Evolutionary conservation across 2,797 vertebrate species (phyloP), one percentile per base, ranked within the genome.

Genomic region (Microchirus variegatus): DNA sequence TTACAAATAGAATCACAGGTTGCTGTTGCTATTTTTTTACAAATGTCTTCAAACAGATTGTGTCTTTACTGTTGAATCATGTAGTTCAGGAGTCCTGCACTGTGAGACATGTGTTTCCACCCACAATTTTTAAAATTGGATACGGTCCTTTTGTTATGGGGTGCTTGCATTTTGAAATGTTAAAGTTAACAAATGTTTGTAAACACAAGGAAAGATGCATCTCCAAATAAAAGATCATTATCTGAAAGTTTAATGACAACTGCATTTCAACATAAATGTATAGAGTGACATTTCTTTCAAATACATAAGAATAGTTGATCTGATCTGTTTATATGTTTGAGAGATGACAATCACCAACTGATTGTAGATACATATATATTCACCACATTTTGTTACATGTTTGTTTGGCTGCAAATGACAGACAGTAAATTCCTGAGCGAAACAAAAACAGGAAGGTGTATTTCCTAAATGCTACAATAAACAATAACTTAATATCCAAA

Each of bases 341-440:
- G 26, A 26, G 26, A 26, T 26, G 26, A 26, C 26, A 26, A 26
- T 26, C 26, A 26, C 5, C 5, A 26, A 48, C n/a, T 17, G 35
- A 65, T 65, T 65, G 56, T 50, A 57, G 53, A 59, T n/a, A 52
- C 12, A 54, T 8, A 56, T 45, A 64, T 64, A 54, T 64, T 64
- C 45, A 55, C 43, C 19, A 49, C 6, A 65, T 65, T 18, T 57
- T 38, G 16, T 14, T 18, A 66, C 53, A 65, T 44, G 26, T 50
- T 44, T 50, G 17, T 26, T 52, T 67, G 37, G n/a, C n/a, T n/a
- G n/a, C n/a, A n/a, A n/a, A n/a, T n/a, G n/a, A n/a, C n/a, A n/a
- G n/a, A n/a, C n/a, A n/a, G n/a, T n/a, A n/a, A n/a, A n/a, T n/a
- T n/a, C n/a, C n/a, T n/a, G n/a, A n/a, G n/a, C n/a, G n/a, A n/a